A percentile compares a stretch with the other conserved stretches of the same genome.
phyloP scores from a whole-genome alignment of 2,797 vertebrate species.

The Prunella strophiata region DNA sequence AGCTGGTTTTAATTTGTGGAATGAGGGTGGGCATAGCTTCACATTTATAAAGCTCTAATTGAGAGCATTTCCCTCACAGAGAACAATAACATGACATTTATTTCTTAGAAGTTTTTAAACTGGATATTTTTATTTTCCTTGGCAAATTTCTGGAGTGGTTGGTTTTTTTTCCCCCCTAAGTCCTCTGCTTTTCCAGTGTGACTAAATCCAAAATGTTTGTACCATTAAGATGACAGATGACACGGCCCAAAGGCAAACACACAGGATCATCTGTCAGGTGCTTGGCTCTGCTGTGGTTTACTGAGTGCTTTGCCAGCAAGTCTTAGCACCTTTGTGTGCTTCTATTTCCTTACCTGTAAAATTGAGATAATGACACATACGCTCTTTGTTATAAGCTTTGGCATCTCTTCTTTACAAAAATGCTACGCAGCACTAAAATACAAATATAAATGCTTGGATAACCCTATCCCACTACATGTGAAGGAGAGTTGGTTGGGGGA shows the following conservation, averaged over 20 bases:
- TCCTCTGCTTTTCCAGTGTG: conserved; percentile 5
- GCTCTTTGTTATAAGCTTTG: neutral
- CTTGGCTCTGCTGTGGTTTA: conserved; percentile 33
- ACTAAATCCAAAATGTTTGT: conserved; percentile 45
- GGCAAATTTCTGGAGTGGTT: neutral
- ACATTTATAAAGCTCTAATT: conserved; percentile 14
- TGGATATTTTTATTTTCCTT: conserved; percentile 24
- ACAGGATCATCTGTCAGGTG: conserved; percentile 40
- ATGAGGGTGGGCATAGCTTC: conserved; percentile 30
- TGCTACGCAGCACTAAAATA: neutral
- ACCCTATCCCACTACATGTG: neutral
- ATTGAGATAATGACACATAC: neutral
- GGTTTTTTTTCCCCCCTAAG: neutral
- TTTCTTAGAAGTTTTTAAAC: conserved; percentile 48
- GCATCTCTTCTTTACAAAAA: neutral
- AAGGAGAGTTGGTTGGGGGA: neutral
- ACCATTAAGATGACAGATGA: conserved; percentile 51
- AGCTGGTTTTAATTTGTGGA: conserved; percentile 58
- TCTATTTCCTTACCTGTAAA: conserved; percentile 43
- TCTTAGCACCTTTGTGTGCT: conserved; percentile 10
- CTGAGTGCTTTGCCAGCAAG: conserved; percentile 43
- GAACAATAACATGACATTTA: conserved; percentile 16
- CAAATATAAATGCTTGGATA: conserved; percentile 13
- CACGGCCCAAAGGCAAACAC: conserved; percentile 48
- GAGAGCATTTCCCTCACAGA: neutral